Base-by-base conservation (phyloP, 2,797 vertebrate genomes). In the Silurus aristotelis region DNA sequence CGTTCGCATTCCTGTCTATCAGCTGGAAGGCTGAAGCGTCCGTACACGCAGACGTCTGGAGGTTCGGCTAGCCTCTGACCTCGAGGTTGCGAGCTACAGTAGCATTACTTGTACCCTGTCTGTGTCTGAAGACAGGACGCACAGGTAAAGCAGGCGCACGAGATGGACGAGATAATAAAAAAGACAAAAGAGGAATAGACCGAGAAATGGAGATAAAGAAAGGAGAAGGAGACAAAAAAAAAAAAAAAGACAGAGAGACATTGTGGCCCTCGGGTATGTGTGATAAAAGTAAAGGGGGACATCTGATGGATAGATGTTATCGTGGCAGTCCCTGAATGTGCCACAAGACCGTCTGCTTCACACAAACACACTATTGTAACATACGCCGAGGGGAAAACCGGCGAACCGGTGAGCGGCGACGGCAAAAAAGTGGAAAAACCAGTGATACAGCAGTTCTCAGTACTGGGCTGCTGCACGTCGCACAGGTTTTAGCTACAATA, bases 141-240 rank as follows among this genome's bases (percentile, higher is more conserved):
- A 15, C 76, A 79, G 58, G 20, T 46, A 85, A 63, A 83, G 76
- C 43, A 60, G 78, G 55, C 5, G 48, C 78, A 27, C 13, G 78
- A 56, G 73, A 86, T 64, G 63, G 80, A 55, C 48, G 55, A 75
- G 72, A 86, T 67, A 70, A 89, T 80, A 90, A 80, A 90, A 89
- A 84, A 31, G 55, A 79, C 19, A 63, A 85, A 25, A 86, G 19
- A 89, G 72, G 87, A 14, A 83, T 1, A 72, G 20, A 46, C 12
- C 2, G 52, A 27, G 5, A 81, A 55, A 86, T 22, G 84, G n/a
- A 90, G 77, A 88, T 15, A 85, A 38, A 38, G 38, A 38, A 38
- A 38, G 38, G 38, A 38, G 38, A 38, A 10, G 31, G 20, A 63
- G 12, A 83, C 1, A 80, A 5, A 46, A 1, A 71, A 6, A 71